Percentiles rank a stretch among this genome's conserved stretches.
These are phyloP conservation scores for Macropus fuliginosus DNA, from an alignment of 2,797 vertebrate genomes.

Conservation along the genomic window DNA sequence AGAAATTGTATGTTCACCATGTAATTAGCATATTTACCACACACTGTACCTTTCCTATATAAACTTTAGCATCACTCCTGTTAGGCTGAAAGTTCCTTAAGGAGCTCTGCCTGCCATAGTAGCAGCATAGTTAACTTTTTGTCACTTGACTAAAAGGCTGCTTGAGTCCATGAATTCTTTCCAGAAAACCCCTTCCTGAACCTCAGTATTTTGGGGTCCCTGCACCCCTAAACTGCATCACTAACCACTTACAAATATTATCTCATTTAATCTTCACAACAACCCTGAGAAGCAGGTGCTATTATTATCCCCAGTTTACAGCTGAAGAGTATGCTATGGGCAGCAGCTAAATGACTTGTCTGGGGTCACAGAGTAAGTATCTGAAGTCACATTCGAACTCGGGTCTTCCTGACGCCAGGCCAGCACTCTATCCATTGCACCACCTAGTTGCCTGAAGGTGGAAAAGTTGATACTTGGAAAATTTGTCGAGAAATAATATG, in stretches of 20 bases:
- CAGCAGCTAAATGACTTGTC: background rate
- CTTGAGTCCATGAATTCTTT: too few relatives aligned
- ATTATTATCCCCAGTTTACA: background rate
- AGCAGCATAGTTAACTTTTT: too few relatives aligned
- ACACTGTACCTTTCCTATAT: too few relatives aligned
- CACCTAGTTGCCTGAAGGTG: background rate
- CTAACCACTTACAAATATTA: background rate
- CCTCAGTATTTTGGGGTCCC: too few relatives aligned
- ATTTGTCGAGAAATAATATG: slow-evolving; percentile 31
- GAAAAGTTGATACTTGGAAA: slow-evolving; percentile 42
- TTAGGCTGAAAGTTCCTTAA: too few relatives aligned
- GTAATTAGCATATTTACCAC: too few relatives aligned
- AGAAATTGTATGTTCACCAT: too few relatives aligned
- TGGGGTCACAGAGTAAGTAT: background rate
- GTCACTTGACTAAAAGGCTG: too few relatives aligned
- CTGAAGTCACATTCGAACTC: background rate
- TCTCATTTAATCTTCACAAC: background rate
- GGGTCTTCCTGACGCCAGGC: background rate
- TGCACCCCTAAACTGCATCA: too few relatives aligned
- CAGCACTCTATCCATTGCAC: background rate
- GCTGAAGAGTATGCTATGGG: background rate
- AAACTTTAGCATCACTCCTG: too few relatives aligned
- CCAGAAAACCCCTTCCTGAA: too few relatives aligned
- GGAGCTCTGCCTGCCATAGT: too few relatives aligned
- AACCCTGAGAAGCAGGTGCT: background rate